phyloP scores from a whole-genome alignment of 2,113 vertebrate species.

The Campylorhamphus procurvoides region DNA sequence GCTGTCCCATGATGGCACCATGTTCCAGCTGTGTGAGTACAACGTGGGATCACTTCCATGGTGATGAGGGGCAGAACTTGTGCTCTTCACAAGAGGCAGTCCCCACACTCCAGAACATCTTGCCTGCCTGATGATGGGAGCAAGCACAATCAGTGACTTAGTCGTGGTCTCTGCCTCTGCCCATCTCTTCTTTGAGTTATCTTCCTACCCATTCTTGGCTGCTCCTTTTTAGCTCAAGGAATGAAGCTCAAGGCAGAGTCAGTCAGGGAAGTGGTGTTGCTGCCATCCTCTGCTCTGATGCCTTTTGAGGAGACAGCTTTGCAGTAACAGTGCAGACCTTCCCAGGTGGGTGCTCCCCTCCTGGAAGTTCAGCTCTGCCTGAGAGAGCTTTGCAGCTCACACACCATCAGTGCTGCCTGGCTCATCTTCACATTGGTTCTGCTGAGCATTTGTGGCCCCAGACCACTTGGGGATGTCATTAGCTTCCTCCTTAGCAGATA shows the following conservation, averaged over 20 bases:
- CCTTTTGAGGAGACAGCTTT: neutral
- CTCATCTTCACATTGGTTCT: neutral
- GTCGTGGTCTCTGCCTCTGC: neutral
- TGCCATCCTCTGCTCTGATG: neutral
- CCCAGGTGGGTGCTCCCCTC: neutral
- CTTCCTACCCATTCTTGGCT: neutral
- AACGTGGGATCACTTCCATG: rapidly evolving
- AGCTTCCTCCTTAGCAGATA: neutral
- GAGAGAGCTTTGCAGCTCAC: neutral
- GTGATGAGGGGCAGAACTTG: neutral
- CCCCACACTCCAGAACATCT: neutral
- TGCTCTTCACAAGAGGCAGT: neutral
- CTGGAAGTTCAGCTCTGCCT: neutral
- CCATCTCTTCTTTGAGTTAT: neutral
- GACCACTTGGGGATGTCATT: neutral
- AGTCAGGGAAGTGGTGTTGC: neutral
- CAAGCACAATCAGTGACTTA: neutral
- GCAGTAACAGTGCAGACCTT: neutral
- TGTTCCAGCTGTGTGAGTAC: neutral
- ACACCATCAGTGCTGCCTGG: neutral
- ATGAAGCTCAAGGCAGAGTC: neutral
- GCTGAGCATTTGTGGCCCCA: neutral
- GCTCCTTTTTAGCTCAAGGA: neutral
- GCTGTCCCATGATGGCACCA: neutral
- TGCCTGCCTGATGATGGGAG: neutral